Evolutionary conservation across 2,888 invertebrate genomes (phyloP), one percentile per base, ranked within the genome.

Genomic region (Ochropleura plecta): DNA sequence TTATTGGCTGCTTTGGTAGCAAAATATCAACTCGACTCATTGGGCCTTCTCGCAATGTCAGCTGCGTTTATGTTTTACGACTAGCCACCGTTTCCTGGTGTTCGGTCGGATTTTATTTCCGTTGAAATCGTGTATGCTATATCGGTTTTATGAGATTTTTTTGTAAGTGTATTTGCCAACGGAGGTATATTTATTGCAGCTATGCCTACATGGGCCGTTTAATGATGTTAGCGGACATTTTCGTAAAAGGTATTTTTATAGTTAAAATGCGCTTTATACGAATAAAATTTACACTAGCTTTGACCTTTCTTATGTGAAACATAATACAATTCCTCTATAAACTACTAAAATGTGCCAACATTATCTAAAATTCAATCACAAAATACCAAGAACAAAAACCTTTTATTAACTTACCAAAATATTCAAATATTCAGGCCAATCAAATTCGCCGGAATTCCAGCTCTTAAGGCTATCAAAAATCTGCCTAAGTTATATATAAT

Each of bases 1-100:
- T 88, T 90, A 90, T 91, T 89, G 90, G 84, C 80, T 88, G 88
- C 89, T 89, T 86, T 86, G 88, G 79, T 79, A 76, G 86, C 89
- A 76, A 87, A 89, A 90, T 87, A 89, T 88, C 88, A 85, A 84
- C 86, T 85, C 79, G 84, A 88, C 84, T 89, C 89, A 88, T 88
- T 88, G 88, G 81, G 78, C 84, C 86, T 83, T 85, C 83, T 83
- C 80, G 80, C 87, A 85, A 83, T 88, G 87, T 85, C 84, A 86
- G 88, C 83, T 78, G 77, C 71, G 84, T 86, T 88, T 85, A 83
- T 82, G 70, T 85, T 87, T 86, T 83, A 82, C 69, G 78, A 55
- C 76, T 85, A 79, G 71, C 81, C 75, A 73, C 82, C 80, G 65
- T 82, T 84, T 79, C 82, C 82, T 72, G 73, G 76, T 62, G 87